Conservation (phyloP, 2,888 invertebrate species). For the Myathropa florea region DNA sequence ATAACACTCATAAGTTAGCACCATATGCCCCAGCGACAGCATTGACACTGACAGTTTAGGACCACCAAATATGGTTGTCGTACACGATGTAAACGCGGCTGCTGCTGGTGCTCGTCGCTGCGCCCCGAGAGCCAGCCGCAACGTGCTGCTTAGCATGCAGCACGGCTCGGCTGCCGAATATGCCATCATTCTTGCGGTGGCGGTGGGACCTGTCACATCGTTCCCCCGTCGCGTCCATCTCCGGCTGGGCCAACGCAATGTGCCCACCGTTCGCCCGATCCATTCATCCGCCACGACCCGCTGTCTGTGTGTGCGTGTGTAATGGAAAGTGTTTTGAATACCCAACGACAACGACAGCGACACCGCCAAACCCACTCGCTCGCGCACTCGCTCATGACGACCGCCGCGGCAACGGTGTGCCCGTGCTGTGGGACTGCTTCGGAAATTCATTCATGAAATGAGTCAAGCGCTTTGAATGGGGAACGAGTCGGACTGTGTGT, state of each 20-base stretch:
- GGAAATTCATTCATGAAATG: constrained; percentile 64
- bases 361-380: constrained; percentile 23
- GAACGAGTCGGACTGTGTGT: not conserved
- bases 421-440: not conserved
- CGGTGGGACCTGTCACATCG: constrained; percentile 39
- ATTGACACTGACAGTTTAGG: constrained; percentile 39
- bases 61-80: constrained; percentile 64
- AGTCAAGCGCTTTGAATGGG: constrained; percentile 41
- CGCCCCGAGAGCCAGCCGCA: constrained; percentile 18
- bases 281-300: constrained; percentile 25
- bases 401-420: not conserved
- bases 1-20: constrained; percentile 42
- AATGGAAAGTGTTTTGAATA: constrained; percentile 58
- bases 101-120: constrained; percentile 23
- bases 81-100: constrained; percentile 62
- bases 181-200: constrained; percentile 59
- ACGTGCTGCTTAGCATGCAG: constrained; percentile 60
- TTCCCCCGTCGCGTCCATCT: not conserved
- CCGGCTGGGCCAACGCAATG: constrained; percentile 1
- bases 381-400: not conserved
- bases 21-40: constrained; percentile 44
- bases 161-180: constrained; percentile 36
- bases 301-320: not conserved
- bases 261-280: not conserved
- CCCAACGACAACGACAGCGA: constrained; percentile 18